Conservation (phyloP, 2,888 invertebrate genomes). For the Macaria notata region DNA sequence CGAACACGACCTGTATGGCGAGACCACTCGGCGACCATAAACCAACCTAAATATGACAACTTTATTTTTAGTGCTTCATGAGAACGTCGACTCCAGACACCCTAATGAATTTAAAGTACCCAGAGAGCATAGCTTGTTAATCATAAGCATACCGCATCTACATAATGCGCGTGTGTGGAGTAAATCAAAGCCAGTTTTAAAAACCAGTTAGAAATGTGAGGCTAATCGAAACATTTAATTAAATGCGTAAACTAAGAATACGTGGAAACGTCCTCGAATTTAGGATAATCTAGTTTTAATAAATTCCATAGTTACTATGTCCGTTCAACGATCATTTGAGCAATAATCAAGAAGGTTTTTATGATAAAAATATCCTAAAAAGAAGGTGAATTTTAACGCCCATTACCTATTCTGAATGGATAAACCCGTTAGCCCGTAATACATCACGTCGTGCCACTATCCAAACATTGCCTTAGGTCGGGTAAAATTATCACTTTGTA, state of each 20-base stretch:
- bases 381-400: constrained; percentile 11
- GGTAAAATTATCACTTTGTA: constrained; percentile 35
- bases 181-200: constrained; percentile 19
- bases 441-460: constrained; percentile 28
- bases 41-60: constrained; percentile 4
- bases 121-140: constrained; percentile 12
- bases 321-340: neutral
- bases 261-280: constrained; percentile 11
- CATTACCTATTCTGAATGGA: constrained; percentile 22
- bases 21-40: constrained; percentile 9
- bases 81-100: constrained; percentile 5
- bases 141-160: constrained; percentile 13
- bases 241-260: constrained; percentile 17
- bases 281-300: constrained; percentile 10
- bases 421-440: constrained; percentile 30
- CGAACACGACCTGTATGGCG: neutral
- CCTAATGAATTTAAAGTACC: constrained; percentile 13
- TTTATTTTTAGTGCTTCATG: constrained; percentile 8
- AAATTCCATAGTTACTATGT: neutral
- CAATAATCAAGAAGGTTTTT: neutral
- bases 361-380: constrained; percentile 5
- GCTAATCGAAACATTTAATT: constrained; percentile 22
- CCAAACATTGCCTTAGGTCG: constrained; percentile 42
- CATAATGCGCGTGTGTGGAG: constrained; percentile 17
- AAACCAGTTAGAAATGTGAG: constrained; percentile 29